Evolutionary conservation across 2,113 vertebrate species (phyloP).

Genomic region (Microtus pennsylvanicus): DNA sequence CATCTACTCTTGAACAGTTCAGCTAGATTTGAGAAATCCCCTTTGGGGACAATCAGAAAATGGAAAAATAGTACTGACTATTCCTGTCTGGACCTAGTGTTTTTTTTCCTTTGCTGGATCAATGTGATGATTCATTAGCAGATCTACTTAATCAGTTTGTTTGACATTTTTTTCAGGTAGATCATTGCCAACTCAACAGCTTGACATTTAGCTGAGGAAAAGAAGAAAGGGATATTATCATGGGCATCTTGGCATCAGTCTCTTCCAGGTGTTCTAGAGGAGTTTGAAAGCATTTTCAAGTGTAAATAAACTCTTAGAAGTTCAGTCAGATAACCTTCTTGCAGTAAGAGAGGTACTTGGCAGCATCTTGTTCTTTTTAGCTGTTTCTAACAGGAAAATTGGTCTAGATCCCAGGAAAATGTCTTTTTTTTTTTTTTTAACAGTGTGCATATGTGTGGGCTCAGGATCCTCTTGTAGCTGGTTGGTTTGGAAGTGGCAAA

Average conservation of each 20-base stretch:
- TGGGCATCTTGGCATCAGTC: not conserved
- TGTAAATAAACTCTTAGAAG: slow-evolving; percentile 41
- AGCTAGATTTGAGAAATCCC: not conserved
- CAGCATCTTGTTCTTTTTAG: slow-evolving; percentile 28
- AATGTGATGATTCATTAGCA: slow-evolving; percentile 42
- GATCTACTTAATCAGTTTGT: slow-evolving; percentile 39
- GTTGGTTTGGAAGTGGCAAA: slow-evolving; percentile 13
- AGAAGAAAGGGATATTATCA: slow-evolving; percentile 6
- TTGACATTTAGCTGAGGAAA: slow-evolving; percentile 3
- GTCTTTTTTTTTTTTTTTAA: not conserved
- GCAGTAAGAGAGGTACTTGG: slow-evolving; percentile 31
- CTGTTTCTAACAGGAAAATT: not conserved
- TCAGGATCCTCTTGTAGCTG: not conserved
- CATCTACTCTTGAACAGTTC: not conserved
- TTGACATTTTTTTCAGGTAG: slow-evolving; percentile 46
- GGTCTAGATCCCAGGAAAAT: not conserved
- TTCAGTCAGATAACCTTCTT: slow-evolving; percentile 38
- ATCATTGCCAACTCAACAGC: not conserved
- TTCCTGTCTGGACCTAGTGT: slow-evolving; percentile 45
- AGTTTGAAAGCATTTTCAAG: slow-evolving; percentile 49
- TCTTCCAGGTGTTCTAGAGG: slow-evolving; percentile 37
- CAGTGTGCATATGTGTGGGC: not conserved
- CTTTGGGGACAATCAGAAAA: slow-evolving; percentile 23
- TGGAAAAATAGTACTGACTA: not conserved
- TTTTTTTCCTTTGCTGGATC: slow-evolving; percentile 29